A percentile compares a stretch with the other conserved stretches of the same genome.
These are phyloP conservation scores for Lichenostomus cassidix DNA, from an alignment of 2,113 vertebrate species.

Conservation along the genomic window DNA sequence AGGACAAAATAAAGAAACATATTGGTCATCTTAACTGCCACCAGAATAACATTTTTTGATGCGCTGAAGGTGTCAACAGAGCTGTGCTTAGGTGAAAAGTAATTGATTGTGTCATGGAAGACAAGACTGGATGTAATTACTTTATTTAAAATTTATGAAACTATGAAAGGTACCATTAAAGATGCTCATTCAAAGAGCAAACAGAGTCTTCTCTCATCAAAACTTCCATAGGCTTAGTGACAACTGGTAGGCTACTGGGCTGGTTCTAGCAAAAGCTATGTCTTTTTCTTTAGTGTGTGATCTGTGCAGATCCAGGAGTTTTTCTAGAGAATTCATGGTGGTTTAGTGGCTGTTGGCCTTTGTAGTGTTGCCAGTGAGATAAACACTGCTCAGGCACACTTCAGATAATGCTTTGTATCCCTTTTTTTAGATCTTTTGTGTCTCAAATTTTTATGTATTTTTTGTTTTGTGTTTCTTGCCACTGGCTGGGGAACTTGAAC, in stretches of 20 bases:
- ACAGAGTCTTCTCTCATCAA: background rate
- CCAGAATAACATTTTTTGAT: background rate
- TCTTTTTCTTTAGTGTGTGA: background rate
- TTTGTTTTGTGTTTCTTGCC: background rate
- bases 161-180: background rate
- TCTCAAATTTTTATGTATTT: background rate
- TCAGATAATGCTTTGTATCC: background rate
- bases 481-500: background rate
- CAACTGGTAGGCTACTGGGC: background rate
- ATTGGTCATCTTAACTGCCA: background rate
- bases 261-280: background rate
- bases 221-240: background rate
- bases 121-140: background rate
- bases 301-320: background rate
- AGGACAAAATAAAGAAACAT: background rate
- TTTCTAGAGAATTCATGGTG: background rate
- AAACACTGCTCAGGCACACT: background rate
- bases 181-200: background rate
- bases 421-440: background rate
- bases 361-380: background rate
- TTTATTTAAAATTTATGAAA: background rate
- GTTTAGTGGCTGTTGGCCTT: background rate
- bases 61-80: background rate
- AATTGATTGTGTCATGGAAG: background rate
- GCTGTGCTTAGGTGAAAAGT: background rate